A percentile compares a stretch with the other conserved stretches of the same genome.
Conservation (phyloP, 2,888 invertebrate genomes). For the Mesoligia furuncula region DNA sequence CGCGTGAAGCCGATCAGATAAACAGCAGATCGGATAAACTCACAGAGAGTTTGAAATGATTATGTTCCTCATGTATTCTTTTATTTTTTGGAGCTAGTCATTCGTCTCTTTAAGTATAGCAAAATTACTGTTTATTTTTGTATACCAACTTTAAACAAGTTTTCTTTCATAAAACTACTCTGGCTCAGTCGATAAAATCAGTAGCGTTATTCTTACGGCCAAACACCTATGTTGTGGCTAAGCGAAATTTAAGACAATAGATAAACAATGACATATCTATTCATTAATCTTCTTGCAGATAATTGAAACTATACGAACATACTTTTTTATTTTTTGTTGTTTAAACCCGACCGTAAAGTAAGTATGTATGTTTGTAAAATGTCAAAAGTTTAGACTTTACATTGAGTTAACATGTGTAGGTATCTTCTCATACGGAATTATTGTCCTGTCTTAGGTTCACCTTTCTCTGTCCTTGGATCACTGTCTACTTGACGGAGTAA, state of each 20-base stretch:
- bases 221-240: neutral
- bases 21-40: neutral
- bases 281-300: neutral
- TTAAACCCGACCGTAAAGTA: neutral
- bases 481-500: neutral
- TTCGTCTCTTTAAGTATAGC: neutral
- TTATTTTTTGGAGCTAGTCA: slow-evolving; percentile 18
- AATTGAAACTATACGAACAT: neutral
- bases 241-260: neutral
- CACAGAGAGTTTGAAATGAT: neutral
- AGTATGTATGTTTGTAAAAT: neutral
- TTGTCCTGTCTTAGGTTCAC: neutral
- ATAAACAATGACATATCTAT: slow-evolving; percentile 7
- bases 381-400: neutral
- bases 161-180: neutral
- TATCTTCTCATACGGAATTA: too few species aligned
- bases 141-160: neutral
- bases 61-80: neutral
- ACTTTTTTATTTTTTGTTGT: neutral
- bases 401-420: neutral
- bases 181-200: neutral
- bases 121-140: neutral
- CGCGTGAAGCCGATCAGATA: neutral
- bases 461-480: neutral
- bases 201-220: too few species aligned